Base-by-base conservation (phyloP, 2,113 vertebrate genomes). In the Micromys minutus region DNA sequence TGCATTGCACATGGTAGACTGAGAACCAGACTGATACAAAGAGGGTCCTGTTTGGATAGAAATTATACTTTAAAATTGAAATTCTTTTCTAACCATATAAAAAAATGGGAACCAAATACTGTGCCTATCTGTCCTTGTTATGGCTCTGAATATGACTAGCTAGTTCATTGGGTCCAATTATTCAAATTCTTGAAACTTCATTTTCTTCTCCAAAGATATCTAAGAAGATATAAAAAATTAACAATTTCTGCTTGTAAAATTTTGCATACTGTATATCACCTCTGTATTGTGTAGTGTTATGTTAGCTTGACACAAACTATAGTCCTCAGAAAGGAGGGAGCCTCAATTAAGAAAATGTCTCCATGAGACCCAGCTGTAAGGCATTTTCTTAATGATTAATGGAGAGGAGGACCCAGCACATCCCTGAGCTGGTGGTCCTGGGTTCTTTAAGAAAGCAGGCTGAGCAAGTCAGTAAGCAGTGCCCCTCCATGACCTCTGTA, bases 161-260 rank as follows among this genome's bases (percentile, higher is more conserved):
- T 86, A 12, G 12, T 71, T 84, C 83, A 57, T 69, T 89, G 80
- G 52, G 2, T 67, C n/a, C 77, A 1, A 19, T 84, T 29, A 42
- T 71, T 94, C 92, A 83, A 21, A 61, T 87, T 95, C 45, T 95
- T 72, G 31, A 36, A 79, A 16, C 26, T 88, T 34, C 75, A 8
- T 94, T 94, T 92, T 79, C 79, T 50, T 16, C 21, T 80, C 5
- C 45, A 67, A 93, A 80, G 45, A 76, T 47, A 76, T 72, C 24
- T 90, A 65, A 84, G 52, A n/a, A 67, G 9, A 65, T 69, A 34
- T 24, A 26, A 42, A 57, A 81, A 80, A 80, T 90, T 83, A 26
- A 5, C n/a, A 85, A 65, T 45, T 59, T 29, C 36, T 42, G 3
- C 59, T 84, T 65, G 39, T 63, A 85, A 42, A 85, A 21, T 47